Evolutionary conservation across 2,797 vertebrate species (phyloP).

Genomic region (Gouania willdenowi): DNA sequence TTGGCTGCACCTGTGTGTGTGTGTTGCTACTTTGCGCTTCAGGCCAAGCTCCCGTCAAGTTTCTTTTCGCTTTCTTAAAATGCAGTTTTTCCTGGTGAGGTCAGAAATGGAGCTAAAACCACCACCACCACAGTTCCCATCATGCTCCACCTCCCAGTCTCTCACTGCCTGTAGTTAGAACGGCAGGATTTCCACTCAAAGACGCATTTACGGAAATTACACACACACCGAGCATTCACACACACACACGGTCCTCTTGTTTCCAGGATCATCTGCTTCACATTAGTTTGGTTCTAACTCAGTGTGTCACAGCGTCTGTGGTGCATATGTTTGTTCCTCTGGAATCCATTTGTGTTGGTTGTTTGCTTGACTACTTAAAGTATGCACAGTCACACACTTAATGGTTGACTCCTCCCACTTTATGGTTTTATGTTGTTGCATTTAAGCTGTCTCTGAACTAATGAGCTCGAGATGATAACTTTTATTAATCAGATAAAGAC

Average conservation of each 20-base stretch:
- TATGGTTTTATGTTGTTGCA: no score
- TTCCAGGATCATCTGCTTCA: slow-evolving; percentile 2
- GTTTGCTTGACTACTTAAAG: no score
- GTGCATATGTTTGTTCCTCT: no score
- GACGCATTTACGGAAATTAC: not conserved
- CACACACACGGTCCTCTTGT: not conserved
- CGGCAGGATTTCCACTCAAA: not conserved
- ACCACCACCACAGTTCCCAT: slow-evolving; percentile 1
- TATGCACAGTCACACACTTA: no score
- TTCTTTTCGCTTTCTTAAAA: slow-evolving; percentile 17
- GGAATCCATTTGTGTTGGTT: no score
- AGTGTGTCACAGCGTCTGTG: not conserved
- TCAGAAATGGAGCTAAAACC: slow-evolving; percentile 5
- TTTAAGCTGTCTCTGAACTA: no score
- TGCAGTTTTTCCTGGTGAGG: slow-evolving; percentile 1
- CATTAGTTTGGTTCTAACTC: slow-evolving; percentile 2
- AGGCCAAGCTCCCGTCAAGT: not conserved
- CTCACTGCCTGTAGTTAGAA: not conserved
- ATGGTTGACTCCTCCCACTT: no score
- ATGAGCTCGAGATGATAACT: no score
- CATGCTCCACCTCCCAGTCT: not conserved
- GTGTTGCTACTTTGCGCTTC: not conserved
- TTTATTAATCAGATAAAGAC: no score
- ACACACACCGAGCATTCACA: no score
- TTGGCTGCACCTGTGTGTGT: no score